Evolutionary conservation across 2,113 vertebrate genomes (phyloP).

Genomic region (Otolemur garnettii): DNA sequence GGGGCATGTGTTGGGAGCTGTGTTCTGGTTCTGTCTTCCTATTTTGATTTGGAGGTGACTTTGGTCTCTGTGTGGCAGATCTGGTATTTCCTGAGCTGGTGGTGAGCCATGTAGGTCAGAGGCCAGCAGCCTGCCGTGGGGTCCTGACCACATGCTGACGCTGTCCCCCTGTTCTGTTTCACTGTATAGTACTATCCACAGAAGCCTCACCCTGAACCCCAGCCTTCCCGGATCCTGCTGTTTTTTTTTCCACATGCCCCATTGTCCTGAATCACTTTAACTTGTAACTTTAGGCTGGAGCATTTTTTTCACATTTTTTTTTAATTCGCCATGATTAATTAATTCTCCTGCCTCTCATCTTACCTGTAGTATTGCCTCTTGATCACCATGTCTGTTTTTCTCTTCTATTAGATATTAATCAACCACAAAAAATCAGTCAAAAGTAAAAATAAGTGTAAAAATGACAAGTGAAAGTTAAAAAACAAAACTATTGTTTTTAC

Average conservation of each 20-base stretch:
- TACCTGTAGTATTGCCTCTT: neutral
- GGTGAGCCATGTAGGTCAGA: neutral
- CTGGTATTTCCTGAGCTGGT: neutral
- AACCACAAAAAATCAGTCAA: neutral
- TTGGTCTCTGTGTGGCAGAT: neutral
- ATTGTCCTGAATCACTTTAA: neutral
- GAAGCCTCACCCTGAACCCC: neutral
- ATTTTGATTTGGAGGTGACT: neutral
- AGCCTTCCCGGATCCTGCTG: accelerated
- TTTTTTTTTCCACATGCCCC: neutral
- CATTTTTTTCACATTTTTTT: neutral
- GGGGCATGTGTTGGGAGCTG: neutral
- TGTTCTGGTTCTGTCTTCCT: neutral
- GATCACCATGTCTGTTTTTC: neutral
- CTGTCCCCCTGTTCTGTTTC: neutral
- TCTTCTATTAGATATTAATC: neutral
- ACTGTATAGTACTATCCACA: neutral
- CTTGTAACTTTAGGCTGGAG: neutral
- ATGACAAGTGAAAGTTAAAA: neutral
- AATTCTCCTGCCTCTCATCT: neutral
- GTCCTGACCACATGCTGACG: neutral
- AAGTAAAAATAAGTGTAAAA: neutral
- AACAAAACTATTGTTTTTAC: neutral
- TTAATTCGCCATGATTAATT: neutral
- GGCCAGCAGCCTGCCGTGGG: neutral